Evolutionary conservation across 2,113 vertebrate species (phyloP).

Genomic region (Trinectes maculatus): DNA sequence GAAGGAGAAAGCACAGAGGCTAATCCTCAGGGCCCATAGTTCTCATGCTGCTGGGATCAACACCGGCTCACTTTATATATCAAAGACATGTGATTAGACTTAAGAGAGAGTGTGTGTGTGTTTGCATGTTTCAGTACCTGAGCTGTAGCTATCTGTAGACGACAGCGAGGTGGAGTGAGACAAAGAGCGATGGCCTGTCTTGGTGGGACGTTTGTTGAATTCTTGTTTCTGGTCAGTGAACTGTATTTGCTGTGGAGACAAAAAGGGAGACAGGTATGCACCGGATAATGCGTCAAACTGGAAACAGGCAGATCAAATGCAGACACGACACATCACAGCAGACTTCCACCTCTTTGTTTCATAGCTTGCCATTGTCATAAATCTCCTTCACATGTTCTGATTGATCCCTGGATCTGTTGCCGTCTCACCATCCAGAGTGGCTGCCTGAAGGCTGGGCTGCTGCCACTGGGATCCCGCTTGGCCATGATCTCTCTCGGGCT

Average conservation of each 20-base stretch:
- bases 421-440: constrained; percentile 59
- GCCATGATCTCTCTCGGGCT: constrained; percentile 43
- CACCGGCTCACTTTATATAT: constrained; percentile 29
- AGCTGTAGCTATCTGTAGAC: constrained; percentile 89
- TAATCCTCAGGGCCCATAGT: constrained; percentile 44
- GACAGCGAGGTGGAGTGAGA: constrained; percentile 92
- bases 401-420: constrained; percentile 11
- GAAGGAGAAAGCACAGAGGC: constrained; percentile 3
- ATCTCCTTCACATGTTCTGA: not conserved
- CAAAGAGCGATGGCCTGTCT: constrained; percentile 86
- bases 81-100: constrained; percentile 48
- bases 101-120: not conserved
- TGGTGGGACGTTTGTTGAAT: constrained; percentile 90
- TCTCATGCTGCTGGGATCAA: constrained; percentile 35
- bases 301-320: not conserved
- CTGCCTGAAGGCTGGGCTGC: constrained; percentile 40
- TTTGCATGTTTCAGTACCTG: constrained; percentile 80
- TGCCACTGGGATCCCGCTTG: constrained; percentile 47
- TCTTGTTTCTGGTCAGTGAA: constrained; percentile 90
- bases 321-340: not conserved
- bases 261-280: not conserved
- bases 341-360: not conserved
- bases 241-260: constrained; percentile 84
- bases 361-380: not conserved
- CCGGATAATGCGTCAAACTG: not conserved